Conservation (phyloP, 2,888 invertebrate genomes). For the Sinopyrophorus schimmeli region DNA sequence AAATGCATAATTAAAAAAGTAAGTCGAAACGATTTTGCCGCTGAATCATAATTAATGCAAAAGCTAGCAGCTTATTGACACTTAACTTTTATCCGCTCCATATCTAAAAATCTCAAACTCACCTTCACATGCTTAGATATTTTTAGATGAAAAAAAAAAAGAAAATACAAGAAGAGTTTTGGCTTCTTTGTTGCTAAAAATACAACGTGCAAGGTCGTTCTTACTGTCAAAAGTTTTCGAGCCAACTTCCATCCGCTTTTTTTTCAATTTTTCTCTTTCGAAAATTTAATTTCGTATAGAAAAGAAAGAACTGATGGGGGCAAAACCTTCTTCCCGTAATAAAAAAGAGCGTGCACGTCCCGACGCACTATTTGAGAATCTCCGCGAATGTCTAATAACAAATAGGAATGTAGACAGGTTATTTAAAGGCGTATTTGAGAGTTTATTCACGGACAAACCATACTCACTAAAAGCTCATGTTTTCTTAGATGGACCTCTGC, state of each 20-base stretch:
- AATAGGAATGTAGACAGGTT: slow-evolving; percentile 30
- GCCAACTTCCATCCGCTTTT: too few relatives aligned
- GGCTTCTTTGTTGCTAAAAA: slow-evolving; percentile 9
- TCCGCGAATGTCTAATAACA: slow-evolving; percentile 31
- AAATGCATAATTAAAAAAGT: slow-evolving; percentile 11
- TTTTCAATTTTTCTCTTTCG: too few relatives aligned
- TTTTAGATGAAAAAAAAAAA: too few relatives aligned
- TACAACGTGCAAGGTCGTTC: slow-evolving; percentile 8
- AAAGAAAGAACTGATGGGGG: too few relatives aligned
- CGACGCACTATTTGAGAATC: slow-evolving; percentile 27
- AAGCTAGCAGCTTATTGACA: not conserved
- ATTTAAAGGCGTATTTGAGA: slow-evolving; percentile 32
- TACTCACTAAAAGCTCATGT: not conserved
- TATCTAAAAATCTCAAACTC: too few relatives aligned
- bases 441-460: slow-evolving; percentile 24
- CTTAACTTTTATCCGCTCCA: too few relatives aligned
- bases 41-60: slow-evolving; percentile 3
- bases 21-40: not conserved
- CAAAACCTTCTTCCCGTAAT: too few relatives aligned
- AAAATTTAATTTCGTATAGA: too few relatives aligned
- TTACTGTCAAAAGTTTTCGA: slow-evolving; percentile 5
- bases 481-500: slow-evolving; percentile 7
- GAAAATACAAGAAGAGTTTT: too few relatives aligned
- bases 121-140: too few relatives aligned
- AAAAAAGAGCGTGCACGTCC: slow-evolving; percentile 9